Evolutionary conservation across 2,888 invertebrate species (phyloP), one percentile per base, ranked within the genome.

Genomic region (Macrostomum cliftonense): DNA sequence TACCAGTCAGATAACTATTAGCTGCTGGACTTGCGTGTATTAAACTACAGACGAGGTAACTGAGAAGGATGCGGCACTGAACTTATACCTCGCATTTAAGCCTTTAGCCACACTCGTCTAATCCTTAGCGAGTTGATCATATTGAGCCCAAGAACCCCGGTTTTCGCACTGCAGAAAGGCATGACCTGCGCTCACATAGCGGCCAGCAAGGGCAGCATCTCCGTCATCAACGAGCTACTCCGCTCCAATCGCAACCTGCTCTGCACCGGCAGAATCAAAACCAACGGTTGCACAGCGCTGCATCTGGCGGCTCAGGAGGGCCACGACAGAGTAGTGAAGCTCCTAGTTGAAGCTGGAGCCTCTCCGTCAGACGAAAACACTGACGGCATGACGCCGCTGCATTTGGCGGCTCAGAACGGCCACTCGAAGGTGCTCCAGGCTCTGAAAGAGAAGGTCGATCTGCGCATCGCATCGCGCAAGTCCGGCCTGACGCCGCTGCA

Each of bases 141-240:
- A n/a, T n/a, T n/a, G n/a, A n/a, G n/a, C n/a, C n/a, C n/a, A n/a
- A n/a, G n/a, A n/a, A n/a, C n/a, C n/a, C n/a, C n/a, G n/a, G n/a
- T n/a, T n/a, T n/a, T n/a, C n/a, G n/a, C n/a, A n/a, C 56, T 56
- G 9, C 59, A 78, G 76, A 91, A 93, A 64, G 97, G 95, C 48
- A 95, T 93, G 69, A 97, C 95, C 0, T 95, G 95, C 67, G 97
- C 97, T 11, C 97, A 97, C 65, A 95, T 97, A 60, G 97, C 97
- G 1, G 97, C 97, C 2, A 62, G 62, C 13, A 69, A 67, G 47
- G 70, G 70, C 12, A 89, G 89, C 57, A 87, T 91, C 2, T 83
- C 88, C 61, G 95, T 97, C 56, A 86, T 97, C 57, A 88, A 91
- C 69, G 97, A 97, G 68, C 76, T 97, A 48, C 95, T 97, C 95